Percentiles rank a stretch among this genome's conserved stretches.
phyloP scores from a whole-genome alignment of 2,797 vertebrate species.

The Bradypodion pumilum region DNA sequence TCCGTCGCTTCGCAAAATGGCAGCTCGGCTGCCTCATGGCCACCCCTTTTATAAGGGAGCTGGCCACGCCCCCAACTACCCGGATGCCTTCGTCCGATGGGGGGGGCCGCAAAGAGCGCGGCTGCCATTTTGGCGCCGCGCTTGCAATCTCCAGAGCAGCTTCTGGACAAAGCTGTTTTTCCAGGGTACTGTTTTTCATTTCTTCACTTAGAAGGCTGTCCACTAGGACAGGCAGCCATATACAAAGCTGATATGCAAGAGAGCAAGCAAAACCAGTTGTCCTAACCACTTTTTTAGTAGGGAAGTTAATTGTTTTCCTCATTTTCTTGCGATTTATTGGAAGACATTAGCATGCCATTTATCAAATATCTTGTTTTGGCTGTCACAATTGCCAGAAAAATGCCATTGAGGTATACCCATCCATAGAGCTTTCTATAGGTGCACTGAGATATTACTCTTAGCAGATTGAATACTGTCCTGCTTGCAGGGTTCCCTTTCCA shows the following conservation, averaged over 20 bases:
- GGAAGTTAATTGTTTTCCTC: neutral
- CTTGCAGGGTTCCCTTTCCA: neutral
- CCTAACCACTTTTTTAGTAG: neutral
- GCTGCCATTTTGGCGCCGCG: too few relatives aligned
- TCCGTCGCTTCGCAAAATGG: too few relatives aligned
- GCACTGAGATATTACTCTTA: neutral
- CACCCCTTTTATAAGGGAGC: too few relatives aligned
- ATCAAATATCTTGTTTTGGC: neutral
- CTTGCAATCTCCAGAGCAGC: slow-evolving; percentile 60
- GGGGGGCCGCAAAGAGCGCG: too few relatives aligned
- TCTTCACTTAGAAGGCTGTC: neutral
- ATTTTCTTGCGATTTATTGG: neutral
- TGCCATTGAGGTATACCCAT: neutral
- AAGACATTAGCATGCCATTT: neutral
- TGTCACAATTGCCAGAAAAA: neutral
- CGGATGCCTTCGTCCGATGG: too few relatives aligned
- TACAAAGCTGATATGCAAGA: too few relatives aligned
- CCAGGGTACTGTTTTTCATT: slow-evolving; percentile 73
- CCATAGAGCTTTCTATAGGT: neutral
- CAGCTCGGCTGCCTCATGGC: too few relatives aligned
- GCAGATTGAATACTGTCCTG: neutral
- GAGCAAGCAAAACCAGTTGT: too few relatives aligned
- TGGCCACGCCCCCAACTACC: too few relatives aligned
- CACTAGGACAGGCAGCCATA: too few relatives aligned
- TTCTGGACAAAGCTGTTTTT: slow-evolving; percentile 40